Percentiles rank a stretch among this genome's conserved stretches.
These are phyloP conservation scores for Aphodius sticticus DNA, from an alignment of 2,888 invertebrate genomes.

Conservation along the genomic window DNA sequence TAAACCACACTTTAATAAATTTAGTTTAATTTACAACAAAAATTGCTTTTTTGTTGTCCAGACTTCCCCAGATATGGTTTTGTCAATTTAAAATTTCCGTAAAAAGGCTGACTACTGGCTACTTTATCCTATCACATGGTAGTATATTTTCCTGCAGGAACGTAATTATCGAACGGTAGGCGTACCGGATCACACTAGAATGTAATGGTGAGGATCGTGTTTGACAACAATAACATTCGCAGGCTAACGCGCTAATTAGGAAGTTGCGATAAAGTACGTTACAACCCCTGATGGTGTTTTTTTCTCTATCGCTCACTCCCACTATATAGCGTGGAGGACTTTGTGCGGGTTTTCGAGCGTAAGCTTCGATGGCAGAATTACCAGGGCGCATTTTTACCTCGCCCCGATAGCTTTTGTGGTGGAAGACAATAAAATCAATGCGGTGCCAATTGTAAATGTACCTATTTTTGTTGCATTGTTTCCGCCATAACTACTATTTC, in stretches of 20 bases:
- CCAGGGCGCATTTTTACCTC: neutral
- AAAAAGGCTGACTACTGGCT: too few relatives aligned
- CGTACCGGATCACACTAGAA: neutral
- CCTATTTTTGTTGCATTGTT: neutral
- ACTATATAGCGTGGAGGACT: neutral
- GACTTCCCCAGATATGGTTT: too few relatives aligned
- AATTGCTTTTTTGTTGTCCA: too few relatives aligned
- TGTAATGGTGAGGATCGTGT: constrained; percentile 10
- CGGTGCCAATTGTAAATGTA: neutral
- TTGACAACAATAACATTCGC: constrained; percentile 23
- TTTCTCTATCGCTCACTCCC: neutral
- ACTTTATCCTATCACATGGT: neutral
- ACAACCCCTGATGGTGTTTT: constrained; percentile 11
- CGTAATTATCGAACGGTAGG: neutral
- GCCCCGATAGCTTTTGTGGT: neutral
- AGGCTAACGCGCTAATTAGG: constrained; percentile 23
- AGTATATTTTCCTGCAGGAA: neutral
- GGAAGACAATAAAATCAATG: neutral
- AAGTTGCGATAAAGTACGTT: constrained; percentile 23
- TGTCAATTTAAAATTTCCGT: too few relatives aligned
- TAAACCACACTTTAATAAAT: too few relatives aligned
- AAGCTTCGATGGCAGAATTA: neutral
- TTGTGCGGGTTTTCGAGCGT: neutral
- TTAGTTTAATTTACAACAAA: too few relatives aligned
- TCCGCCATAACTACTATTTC: neutral